Base-by-base conservation (phyloP, 2,797 vertebrate species). In the Liasis olivaceus region DNA sequence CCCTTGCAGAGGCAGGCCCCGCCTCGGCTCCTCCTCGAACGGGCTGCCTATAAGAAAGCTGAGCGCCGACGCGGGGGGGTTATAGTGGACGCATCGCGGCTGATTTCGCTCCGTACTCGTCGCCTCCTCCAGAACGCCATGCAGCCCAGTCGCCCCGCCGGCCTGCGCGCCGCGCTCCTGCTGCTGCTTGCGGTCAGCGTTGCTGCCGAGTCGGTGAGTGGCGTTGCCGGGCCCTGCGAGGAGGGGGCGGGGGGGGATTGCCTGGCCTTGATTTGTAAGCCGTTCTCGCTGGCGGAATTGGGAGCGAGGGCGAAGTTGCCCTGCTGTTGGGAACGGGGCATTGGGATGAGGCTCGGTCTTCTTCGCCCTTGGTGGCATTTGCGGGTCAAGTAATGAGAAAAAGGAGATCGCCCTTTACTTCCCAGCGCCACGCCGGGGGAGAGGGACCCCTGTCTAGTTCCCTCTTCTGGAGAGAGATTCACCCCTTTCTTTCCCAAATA, bases 161-260 rank as follows among this genome's bases (percentile, higher is more conserved):
- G 56, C 88, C 85, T 89, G 24, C 31, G 66, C 66, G 85, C 85
- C 62, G 85, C 36, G 4, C 63, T 87, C 85, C 51, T 90, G 15
- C 60, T 88, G 12, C 69, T 92, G 4, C 22, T 91, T 0, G 91
- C 13, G 2, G 2, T 66, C 90, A 0, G 54, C 9, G 69, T 1
- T 13, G 36, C 69, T 4, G 89, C 91, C 28, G 93, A 92, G 62
- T 94, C 93, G 91, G 93, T 92, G 63, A 94, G 93, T 91, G 31
- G 1, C 6, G 15, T n/a, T 77, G 42, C 22, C 54, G 36, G n/a
- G 36, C n/a, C 20, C 1, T 69, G 31, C 31, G 63, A 24, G 9
- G 6, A 9, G 47, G 5, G 8, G 8, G 24, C 3, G 5, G 1
- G 2, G 72, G 72, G 0, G 20, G 9, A 47, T 47, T 47, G 72